phyloP scores from a whole-genome alignment of 2,888 invertebrate species.

The Calliopum simillimum region DNA sequence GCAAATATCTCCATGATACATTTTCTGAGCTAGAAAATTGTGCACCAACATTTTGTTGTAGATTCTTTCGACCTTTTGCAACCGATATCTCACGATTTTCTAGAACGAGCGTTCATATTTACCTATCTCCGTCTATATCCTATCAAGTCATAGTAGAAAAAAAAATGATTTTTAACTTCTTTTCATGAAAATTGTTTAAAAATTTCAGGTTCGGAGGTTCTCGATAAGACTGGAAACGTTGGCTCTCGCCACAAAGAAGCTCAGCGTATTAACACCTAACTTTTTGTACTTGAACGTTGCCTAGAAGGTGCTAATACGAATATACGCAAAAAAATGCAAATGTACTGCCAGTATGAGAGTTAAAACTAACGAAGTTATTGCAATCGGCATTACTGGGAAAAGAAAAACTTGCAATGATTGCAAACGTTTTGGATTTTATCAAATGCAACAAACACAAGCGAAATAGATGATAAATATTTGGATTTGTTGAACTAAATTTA shows the following conservation, averaged over 20 bases:
- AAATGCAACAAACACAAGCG: slow-evolving; percentile 33
- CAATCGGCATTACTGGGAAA: slow-evolving; percentile 81
- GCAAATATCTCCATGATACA: too few relatives aligned
- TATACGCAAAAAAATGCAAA: slow-evolving; percentile 52
- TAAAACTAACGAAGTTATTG: slow-evolving; percentile 87
- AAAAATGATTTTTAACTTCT: neutral
- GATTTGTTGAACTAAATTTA: slow-evolving; percentile 52
- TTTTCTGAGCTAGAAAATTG: too few relatives aligned
- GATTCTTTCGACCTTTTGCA: too few relatives aligned
- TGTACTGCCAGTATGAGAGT: slow-evolving; percentile 74
- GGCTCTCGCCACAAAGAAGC: slow-evolving; percentile 85
- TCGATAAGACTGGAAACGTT: slow-evolving; percentile 78
- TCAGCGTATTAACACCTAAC: slow-evolving; percentile 88
- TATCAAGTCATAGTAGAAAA: neutral
- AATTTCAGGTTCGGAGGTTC: slow-evolving; percentile 88
- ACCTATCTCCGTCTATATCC: too few relatives aligned
- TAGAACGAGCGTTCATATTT: too few relatives aligned
- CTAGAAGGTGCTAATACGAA: slow-evolving; percentile 72
- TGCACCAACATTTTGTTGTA: too few relatives aligned
- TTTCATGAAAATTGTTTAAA: neutral
- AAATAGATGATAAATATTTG: slow-evolving; percentile 43
- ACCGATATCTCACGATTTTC: too few relatives aligned
- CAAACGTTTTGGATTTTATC: slow-evolving; percentile 73
- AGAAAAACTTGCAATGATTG: slow-evolving; percentile 75
- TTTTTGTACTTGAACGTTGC: slow-evolving; percentile 87